Conservation (phyloP, 2,113 vertebrate genomes). For the Callospermophilus lateralis region DNA sequence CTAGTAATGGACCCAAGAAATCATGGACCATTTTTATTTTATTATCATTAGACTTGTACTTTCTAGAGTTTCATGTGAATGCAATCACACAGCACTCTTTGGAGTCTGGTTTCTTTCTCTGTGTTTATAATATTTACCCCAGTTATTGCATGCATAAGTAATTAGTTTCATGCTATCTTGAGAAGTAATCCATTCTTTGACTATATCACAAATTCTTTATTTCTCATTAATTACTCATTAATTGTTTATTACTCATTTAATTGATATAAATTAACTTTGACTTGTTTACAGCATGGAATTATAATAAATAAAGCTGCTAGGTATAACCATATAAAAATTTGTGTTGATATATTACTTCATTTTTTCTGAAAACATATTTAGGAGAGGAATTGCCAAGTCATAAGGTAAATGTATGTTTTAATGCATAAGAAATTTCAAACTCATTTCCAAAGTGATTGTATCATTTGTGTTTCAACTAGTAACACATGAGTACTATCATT, state of each 20-base stretch:
- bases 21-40: neutral
- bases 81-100: neutral
- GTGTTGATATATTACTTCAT: neutral
- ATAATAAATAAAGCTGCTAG: neutral
- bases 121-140: neutral
- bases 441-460: neutral
- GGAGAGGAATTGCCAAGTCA: neutral
- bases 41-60: neutral
- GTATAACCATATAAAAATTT: neutral
- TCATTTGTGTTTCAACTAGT: neutral
- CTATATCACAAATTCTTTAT: neutral
- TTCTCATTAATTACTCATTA: neutral
- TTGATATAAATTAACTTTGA: neutral
- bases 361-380: neutral
- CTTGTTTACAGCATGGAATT: neutral
- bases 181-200: neutral
- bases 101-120: neutral
- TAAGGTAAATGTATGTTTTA: neutral
- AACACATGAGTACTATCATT: neutral
- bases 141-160: neutral
- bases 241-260: neutral
- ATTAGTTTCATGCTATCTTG: neutral
- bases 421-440: neutral
- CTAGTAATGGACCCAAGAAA: accelerated
- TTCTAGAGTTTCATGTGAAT: neutral